Conservation (phyloP, 2,113 vertebrate genomes). For the Pardalotus punctatus region DNA sequence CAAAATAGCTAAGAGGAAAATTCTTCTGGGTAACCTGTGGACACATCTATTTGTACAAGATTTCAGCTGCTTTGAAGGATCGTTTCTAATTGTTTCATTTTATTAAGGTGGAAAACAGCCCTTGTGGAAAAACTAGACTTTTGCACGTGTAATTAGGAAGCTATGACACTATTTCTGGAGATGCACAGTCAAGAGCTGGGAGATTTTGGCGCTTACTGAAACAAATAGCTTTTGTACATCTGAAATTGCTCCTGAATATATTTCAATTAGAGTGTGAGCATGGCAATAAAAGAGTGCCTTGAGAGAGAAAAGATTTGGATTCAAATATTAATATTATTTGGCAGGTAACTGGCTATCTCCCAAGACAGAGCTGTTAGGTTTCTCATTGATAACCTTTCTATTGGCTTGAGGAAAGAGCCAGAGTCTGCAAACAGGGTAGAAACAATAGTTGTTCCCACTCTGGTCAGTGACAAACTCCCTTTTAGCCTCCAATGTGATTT, state of each 20-base stretch:
- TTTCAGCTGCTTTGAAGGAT: background rate
- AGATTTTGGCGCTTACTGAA: slow-evolving; percentile 17
- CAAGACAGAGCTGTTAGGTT: background rate
- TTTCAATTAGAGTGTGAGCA: background rate
- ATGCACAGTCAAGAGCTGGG: background rate
- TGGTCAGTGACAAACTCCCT: background rate
- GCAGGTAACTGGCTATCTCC: background rate
- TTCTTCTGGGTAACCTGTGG: background rate
- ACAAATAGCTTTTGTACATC: background rate
- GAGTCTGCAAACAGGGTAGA: background rate
- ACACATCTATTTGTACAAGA: background rate
- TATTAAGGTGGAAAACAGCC: background rate
- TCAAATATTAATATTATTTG: background rate
- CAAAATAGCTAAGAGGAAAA: background rate
- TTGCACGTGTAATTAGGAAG: background rate
- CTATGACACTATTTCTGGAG: background rate
- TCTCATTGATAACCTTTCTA: background rate
- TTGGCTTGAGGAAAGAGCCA: background rate
- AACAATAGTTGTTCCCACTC: background rate
- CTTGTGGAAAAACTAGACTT: background rate
- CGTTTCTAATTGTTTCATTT: background rate
- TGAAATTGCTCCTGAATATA: slow-evolving; percentile 4
- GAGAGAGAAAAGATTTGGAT: background rate
- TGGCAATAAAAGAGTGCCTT: background rate
- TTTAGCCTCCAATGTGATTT: background rate